Conservation (phyloP, 1,140 invertebrate species). For the Steinernema feltiae region DNA sequence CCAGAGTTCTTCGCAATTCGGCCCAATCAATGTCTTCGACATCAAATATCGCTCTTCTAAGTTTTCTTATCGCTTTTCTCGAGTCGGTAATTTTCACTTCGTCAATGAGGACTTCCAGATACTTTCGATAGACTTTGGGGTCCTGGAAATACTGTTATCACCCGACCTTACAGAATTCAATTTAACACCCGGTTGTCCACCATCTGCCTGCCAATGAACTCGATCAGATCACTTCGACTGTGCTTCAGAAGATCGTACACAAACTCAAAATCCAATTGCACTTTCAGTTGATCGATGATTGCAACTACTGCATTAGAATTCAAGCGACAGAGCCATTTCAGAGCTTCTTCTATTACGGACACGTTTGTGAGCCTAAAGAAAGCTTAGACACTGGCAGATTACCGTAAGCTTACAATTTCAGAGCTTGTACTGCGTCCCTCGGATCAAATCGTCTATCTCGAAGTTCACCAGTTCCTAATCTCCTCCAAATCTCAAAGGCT, state of each 20-base stretch:
- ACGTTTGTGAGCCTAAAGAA: not conserved
- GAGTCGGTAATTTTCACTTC: slow-evolving; percentile 1
- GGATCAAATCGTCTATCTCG: not conserved
- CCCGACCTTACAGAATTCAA: not conserved
- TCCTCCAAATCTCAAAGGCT: not conserved
- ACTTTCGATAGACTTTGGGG: not conserved
- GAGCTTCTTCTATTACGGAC: not conserved
- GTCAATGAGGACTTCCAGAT: not conserved
- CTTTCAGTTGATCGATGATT: not conserved
- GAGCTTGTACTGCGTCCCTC: not conserved
- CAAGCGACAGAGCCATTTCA: not conserved
- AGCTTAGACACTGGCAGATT: not conserved
- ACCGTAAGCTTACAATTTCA: not conserved
- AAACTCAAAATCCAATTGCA: not conserved
- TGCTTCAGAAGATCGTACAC: not conserved
- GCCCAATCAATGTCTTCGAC: not conserved
- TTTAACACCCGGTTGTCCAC: not conserved
- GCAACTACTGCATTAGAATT: not conserved
- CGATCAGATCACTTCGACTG: not conserved
- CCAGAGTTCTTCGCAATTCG: not conserved
- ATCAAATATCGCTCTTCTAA: not conserved
- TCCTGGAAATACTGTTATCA: not conserved
- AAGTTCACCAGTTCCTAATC: not conserved
- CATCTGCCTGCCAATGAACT: not conserved
- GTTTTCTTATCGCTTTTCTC: not conserved